Evolutionary conservation across 2,113 vertebrate genomes (phyloP).

Genomic region (Antigone vipio): DNA sequence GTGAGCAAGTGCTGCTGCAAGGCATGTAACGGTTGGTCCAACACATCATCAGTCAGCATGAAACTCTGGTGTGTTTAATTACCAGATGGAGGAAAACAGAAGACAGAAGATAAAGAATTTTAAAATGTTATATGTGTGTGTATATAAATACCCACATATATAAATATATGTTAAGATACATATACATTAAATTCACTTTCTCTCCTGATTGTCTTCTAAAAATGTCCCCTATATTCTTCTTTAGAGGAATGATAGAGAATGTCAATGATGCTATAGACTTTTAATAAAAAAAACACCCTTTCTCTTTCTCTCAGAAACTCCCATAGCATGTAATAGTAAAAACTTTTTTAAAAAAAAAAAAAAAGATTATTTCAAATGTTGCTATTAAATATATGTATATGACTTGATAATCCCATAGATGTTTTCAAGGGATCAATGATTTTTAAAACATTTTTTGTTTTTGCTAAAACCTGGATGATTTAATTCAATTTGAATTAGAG

Average conservation of each 20-base stretch:
- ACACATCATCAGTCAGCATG: neutral
- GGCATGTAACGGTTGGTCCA: neutral
- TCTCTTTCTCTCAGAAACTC: neutral
- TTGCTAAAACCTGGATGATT: neutral
- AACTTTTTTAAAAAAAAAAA: neutral
- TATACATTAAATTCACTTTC: neutral
- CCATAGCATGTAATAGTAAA: neutral
- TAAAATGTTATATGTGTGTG: neutral
- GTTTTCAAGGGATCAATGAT: neutral
- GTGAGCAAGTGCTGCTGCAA: neutral
- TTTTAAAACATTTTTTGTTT: neutral
- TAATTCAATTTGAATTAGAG: neutral
- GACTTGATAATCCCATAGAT: neutral
- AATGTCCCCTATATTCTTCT: rapidly evolving
- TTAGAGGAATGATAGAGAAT: neutral
- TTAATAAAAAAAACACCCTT: neutral
- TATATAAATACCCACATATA: neutral
- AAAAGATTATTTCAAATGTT: neutral
- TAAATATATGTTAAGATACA: neutral
- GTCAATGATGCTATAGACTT: neutral
- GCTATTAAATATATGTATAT: neutral
- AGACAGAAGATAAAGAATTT: neutral
- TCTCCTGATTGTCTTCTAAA: neutral
- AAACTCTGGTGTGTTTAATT: neutral
- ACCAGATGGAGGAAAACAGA: neutral